Evolutionary conservation across 2,113 vertebrate genomes (phyloP).

Genomic region (Bombycilla garrulus): DNA sequence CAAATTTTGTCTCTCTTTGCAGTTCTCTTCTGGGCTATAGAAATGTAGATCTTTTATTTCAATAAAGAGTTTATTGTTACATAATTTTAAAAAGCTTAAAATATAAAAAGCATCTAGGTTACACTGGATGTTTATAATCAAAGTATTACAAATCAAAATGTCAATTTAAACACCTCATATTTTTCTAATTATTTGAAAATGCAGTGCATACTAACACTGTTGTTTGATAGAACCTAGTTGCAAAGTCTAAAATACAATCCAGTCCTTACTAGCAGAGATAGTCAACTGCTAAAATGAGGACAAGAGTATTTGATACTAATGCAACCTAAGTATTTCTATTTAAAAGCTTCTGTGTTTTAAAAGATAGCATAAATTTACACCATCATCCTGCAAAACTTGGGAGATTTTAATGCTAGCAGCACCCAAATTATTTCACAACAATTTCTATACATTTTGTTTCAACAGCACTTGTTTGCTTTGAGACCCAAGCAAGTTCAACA

Average conservation of each 20-base stretch:
- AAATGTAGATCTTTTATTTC: not conserved
- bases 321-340: not conserved
- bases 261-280: not conserved
- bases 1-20: not conserved
- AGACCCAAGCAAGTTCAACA: not conserved
- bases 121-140: not conserved
- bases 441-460: not conserved
- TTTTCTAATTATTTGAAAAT: not conserved
- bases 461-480: not conserved
- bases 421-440: not conserved
- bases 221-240: not conserved
- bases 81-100: not conserved
- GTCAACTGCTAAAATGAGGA: not conserved
- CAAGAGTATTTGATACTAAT: not conserved
- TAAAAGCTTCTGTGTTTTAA: not conserved
- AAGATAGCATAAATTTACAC: not conserved
- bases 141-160: not conserved
- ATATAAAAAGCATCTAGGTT: not conserved
- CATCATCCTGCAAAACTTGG: not conserved
- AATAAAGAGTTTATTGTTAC: not conserved
- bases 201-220: not conserved
- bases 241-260: not conserved
- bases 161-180: not conserved
- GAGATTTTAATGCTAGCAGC: not conserved
- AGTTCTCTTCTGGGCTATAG: not conserved